These are phyloP conservation scores for Ariolimax columbianus DNA, from an alignment of 2,888 invertebrate species.

Conservation along the genomic window DNA sequence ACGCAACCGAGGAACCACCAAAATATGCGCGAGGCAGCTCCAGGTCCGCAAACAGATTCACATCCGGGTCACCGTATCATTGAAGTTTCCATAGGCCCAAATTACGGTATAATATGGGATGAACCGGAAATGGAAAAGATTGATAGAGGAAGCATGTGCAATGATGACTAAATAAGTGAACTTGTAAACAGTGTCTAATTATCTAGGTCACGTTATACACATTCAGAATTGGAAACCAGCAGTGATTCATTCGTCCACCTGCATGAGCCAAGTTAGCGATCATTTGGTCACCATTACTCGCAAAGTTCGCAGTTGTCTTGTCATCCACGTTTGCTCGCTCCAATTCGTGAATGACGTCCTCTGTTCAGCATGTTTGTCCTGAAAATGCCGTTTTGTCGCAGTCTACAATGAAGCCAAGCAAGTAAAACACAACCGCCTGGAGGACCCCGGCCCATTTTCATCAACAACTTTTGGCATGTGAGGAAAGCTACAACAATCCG, in stretches of 20 bases:
- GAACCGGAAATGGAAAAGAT: neutral
- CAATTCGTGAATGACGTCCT: too few species aligned
- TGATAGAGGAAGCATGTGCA: neutral
- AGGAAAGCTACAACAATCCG: too few species aligned
- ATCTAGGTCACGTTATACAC: neutral
- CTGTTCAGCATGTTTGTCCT: too few species aligned
- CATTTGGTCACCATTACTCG: too few species aligned
- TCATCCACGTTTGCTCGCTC: too few species aligned
- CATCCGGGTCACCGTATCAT: neutral
- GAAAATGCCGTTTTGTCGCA: too few species aligned
- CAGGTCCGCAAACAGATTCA: neutral
- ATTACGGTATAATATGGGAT: neutral
- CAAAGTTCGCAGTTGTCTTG: too few species aligned
- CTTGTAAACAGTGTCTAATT: neutral
- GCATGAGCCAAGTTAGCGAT: too few species aligned
- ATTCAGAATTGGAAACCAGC: neutral
- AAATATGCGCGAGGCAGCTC: neutral
- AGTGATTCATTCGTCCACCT: neutral
- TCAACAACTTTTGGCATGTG: too few species aligned
- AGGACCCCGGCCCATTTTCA: too few species aligned
- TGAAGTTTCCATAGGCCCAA: neutral
- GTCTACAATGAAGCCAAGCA: too few species aligned
- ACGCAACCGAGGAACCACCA: neutral
- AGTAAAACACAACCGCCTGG: too few species aligned
- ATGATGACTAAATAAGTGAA: neutral